Evolutionary conservation across 2,113 vertebrate species (phyloP).

Genomic region (Garra rufa): DNA sequence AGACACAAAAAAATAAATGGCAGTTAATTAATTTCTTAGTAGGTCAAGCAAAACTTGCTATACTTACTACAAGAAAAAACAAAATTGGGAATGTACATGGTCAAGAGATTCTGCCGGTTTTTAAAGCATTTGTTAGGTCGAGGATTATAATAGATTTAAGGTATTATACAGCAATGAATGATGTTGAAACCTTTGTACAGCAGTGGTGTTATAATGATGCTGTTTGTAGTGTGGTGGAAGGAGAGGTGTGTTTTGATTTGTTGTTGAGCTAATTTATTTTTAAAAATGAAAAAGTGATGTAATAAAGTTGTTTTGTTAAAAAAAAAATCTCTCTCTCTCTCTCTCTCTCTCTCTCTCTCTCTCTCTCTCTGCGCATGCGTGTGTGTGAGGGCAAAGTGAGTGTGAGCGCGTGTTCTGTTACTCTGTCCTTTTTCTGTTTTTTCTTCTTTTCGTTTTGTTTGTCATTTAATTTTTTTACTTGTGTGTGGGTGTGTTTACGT

Average conservation of each 20-base stretch:
- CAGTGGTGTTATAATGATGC: neutral
- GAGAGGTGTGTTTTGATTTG: neutral
- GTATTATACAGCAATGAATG: neutral
- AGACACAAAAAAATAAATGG: neutral
- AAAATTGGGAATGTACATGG: no score
- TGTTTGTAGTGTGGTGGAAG: neutral
- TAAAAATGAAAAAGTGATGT: neutral
- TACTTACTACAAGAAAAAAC: neutral
- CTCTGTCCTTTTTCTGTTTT: neutral
- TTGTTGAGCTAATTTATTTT: neutral
- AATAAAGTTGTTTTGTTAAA: neutral
- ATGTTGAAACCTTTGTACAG: neutral
- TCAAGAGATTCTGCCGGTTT: neutral
- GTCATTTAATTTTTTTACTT: neutral
- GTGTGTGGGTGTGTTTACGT: neutral
- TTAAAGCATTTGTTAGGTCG: neutral
- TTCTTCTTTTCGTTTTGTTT: neutral
- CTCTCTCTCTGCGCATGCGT: no score
- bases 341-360: no score
- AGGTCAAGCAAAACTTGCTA: neutral
- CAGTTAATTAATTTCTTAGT: neutral
- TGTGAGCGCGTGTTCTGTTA: no score
- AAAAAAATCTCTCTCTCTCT: neutral
- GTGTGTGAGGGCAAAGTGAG: no score
- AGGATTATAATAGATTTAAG: neutral